Percentiles rank a stretch among this genome's conserved stretches.
Evolutionary conservation across 2,888 invertebrate species (phyloP).

Genomic region (Mongoloraphidia duomilia): DNA sequence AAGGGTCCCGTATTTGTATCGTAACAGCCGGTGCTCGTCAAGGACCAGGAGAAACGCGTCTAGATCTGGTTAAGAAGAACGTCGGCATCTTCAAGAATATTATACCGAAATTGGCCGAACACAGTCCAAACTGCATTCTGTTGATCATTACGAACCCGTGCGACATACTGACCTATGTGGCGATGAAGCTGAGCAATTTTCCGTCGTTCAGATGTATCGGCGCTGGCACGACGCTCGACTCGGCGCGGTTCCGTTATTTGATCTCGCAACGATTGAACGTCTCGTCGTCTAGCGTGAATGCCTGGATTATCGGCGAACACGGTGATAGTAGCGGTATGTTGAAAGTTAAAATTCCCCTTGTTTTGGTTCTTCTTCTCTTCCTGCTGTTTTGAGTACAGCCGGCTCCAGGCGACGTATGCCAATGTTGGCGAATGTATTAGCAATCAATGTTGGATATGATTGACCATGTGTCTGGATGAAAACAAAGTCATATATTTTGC

Average conservation of each 20-base stretch:
- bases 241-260: constrained; percentile 42
- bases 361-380: not conserved
- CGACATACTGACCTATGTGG: constrained; percentile 46
- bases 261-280: constrained; percentile 41
- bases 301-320: constrained; percentile 51
- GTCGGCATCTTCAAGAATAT: constrained; percentile 41
- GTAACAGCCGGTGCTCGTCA: constrained; percentile 43
- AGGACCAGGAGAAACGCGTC: constrained; percentile 35
- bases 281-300: constrained; percentile 39
- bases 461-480: no score
- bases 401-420: not conserved
- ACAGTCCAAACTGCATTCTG: constrained; percentile 42
- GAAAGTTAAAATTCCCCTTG: not conserved
- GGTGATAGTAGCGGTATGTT: constrained; percentile 42
- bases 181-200: constrained; percentile 49
- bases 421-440: no score
- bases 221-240: constrained; percentile 47
- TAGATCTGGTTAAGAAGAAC: constrained; percentile 37
- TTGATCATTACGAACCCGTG: constrained; percentile 39
- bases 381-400: not conserved
- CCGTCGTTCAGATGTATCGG: constrained; percentile 45
- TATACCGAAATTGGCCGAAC: constrained; percentile 40
- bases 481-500: no score
- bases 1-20: constrained; percentile 40
- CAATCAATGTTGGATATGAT: no score